These are phyloP conservation scores for Entelurus aequoreus DNA, from an alignment of 2,113 vertebrate genomes.

Conservation along the genomic window DNA sequence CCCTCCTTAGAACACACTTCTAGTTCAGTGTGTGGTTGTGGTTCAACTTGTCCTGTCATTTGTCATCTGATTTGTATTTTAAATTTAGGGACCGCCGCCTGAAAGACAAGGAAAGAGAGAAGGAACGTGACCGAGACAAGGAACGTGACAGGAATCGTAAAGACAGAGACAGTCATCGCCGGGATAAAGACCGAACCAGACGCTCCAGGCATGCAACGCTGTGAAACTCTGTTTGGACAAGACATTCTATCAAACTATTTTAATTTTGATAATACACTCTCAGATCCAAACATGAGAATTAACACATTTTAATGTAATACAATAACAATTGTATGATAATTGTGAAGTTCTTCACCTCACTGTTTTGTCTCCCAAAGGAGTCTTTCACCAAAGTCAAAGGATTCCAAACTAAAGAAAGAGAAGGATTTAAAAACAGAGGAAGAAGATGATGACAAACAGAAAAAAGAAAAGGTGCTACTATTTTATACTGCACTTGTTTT, in stretches of 20 bases:
- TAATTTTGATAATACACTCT: neutral
- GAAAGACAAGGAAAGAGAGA: constrained; percentile 83
- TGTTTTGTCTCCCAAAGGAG: constrained; percentile 61
- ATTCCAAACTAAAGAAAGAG: constrained; percentile 81
- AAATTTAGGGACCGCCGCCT: constrained; percentile 79
- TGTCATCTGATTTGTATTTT: neutral
- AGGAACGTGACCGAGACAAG: constrained; percentile 76
- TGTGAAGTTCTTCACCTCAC: neutral
- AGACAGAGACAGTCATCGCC: constrained; percentile 82
- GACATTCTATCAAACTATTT: neutral
- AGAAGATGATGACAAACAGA: constrained; percentile 85
- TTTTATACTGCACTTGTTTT: neutral
- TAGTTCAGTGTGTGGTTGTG: neutral
- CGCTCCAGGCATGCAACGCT: constrained; percentile 75
- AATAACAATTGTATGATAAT: neutral
- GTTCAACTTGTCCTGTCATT: neutral
- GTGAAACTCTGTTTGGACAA: neutral
- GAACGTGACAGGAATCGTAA: constrained; percentile 80
- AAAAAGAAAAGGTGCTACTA: constrained; percentile 75
- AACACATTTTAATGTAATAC: neutral
- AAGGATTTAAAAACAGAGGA: constrained; percentile 84
- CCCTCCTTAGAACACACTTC: neutral
- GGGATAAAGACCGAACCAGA: constrained; percentile 82
- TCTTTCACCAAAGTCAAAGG: constrained; percentile 82
- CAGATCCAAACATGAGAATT: neutral